A percentile compares a stretch with the other conserved stretches of the same genome.
These are phyloP conservation scores for Columba livia DNA, from an alignment of 2,113 vertebrate genomes.

Conservation along the genomic window DNA sequence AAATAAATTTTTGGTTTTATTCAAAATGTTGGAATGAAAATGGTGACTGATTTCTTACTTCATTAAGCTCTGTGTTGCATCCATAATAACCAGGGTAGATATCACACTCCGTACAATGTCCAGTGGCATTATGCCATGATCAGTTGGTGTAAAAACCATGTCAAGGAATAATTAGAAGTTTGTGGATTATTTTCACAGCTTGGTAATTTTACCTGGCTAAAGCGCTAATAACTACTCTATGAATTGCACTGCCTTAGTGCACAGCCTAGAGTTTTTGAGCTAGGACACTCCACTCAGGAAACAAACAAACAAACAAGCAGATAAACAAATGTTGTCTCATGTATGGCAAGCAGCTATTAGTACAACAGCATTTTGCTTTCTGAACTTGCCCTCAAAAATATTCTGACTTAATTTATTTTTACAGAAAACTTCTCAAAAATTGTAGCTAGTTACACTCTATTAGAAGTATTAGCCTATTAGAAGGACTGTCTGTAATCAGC, in stretches of 20 bases:
- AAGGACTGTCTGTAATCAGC: neutral
- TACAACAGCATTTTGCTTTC: neutral
- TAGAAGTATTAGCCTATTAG: neutral
- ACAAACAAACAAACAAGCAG: neutral
- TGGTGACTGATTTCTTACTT: neutral
- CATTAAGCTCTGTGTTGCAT: neutral
- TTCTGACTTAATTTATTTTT: neutral
- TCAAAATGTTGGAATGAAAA: neutral
- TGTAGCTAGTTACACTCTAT: neutral
- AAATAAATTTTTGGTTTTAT: neutral
- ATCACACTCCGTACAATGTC: fast-evolving
- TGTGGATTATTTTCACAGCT: neutral
- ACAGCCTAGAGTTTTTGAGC: neutral
- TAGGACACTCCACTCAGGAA: neutral
- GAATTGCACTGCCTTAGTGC: neutral
- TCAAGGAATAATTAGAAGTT: neutral
- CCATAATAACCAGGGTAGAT: neutral
- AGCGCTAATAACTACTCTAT: neutral
- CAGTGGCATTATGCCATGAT: neutral
- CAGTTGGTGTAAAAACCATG: neutral
- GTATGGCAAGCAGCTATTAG: neutral
- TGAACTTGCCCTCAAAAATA: neutral
- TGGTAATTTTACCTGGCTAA: neutral
- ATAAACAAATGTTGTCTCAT: too few relatives aligned
- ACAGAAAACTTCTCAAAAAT: neutral